A percentile compares a stretch with the other conserved stretches of the same genome.
Evolutionary conservation across 2,797 vertebrate species (phyloP).

Genomic region (Enteromius treurensis): DNA sequence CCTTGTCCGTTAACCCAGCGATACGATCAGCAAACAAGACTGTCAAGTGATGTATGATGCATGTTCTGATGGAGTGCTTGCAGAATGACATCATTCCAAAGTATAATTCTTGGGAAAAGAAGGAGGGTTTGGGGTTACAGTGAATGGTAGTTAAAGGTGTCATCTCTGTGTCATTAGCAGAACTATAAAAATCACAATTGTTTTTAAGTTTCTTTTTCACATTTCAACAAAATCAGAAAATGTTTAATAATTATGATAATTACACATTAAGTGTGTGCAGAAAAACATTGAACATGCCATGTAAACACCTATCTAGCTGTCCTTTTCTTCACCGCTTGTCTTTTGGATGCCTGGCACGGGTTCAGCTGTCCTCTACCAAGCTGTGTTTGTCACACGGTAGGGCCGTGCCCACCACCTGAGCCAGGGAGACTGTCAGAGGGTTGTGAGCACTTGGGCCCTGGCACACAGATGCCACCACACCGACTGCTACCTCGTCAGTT

Average conservation of each 20-base stretch:
- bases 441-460: constrained; percentile 46
- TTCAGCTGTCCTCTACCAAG: constrained; percentile 71
- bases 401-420: constrained; percentile 66
- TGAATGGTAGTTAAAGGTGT: not conserved
- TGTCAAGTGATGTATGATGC: constrained; percentile 17
- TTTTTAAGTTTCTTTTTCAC: not conserved
- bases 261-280: not conserved
- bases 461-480: constrained; percentile 79
- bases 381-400: constrained; percentile 65
- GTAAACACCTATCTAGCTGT: not conserved
- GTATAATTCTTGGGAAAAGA: constrained; percentile 2
- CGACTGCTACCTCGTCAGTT: constrained; percentile 72
- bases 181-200: not conserved
- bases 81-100: constrained; percentile 6
- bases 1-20: not conserved
- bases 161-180: not conserved
- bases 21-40: constrained; percentile 33
- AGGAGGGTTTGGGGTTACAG: not conserved
- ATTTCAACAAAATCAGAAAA: not conserved
- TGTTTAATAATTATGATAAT: not conserved
- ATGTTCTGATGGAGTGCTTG: not conserved
- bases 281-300: not conserved
- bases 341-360: constrained; percentile 69
- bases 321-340: constrained; percentile 60
- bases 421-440: constrained; percentile 56